Evolutionary conservation across 2,888 invertebrate species (phyloP).

Genomic region (Globia sparganii): DNA sequence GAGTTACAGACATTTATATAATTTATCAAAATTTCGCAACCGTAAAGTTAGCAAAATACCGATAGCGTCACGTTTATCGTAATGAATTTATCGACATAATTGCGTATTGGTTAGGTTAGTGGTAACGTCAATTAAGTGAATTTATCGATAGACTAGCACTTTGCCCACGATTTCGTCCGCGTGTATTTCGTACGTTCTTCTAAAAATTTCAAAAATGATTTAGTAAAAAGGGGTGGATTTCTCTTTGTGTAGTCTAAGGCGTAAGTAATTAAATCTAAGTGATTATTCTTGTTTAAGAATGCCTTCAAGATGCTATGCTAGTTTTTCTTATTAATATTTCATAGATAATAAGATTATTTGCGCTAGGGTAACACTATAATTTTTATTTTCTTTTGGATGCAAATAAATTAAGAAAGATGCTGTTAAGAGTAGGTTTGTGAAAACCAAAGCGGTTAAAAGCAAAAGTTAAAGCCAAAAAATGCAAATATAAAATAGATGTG

Average conservation of each 20-base stretch:
- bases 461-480: background rate
- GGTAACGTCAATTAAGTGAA: too few species aligned
- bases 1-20: background rate
- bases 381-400: background rate
- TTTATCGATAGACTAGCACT: too few species aligned
- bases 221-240: background rate
- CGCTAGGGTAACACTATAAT: background rate
- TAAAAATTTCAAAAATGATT: too few species aligned
- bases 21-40: conserved; percentile 24
- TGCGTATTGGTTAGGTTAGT: too few species aligned
- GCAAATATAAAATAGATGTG: background rate
- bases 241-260: background rate
- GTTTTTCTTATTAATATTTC: conserved; percentile 6
- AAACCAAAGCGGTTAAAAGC: conserved; percentile 7
- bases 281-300: conserved; percentile 16
- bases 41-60: conserved; percentile 3
- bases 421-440: background rate
- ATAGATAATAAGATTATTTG: conserved; percentile 12
- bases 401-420: background rate
- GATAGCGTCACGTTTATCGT: conserved; percentile 13
- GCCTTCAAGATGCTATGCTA: background rate
- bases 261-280: conserved; percentile 26
- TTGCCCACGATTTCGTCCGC: too few species aligned
- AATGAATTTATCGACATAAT: conserved; percentile 23
- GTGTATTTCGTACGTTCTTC: too few species aligned